These are phyloP conservation scores for Notarius quadriscutis DNA, from an alignment of 2,113 vertebrate genomes.

Conservation along the genomic window DNA sequence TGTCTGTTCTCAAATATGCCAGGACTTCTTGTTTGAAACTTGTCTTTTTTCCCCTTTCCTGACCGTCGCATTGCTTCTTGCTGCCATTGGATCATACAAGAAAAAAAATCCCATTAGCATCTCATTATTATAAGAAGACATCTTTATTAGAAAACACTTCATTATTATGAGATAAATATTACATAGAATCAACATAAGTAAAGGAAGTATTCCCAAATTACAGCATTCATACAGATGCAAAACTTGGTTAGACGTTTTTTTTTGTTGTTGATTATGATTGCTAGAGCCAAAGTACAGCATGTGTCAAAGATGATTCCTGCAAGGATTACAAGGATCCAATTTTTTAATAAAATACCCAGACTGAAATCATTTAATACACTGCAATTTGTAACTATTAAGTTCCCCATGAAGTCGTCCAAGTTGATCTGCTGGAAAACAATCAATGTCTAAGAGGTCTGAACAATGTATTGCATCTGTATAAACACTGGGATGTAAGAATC, in stretches of 20 bases:
- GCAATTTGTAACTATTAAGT: background rate
- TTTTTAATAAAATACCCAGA: background rate
- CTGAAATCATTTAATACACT: background rate
- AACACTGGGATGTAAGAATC: too few species aligned
- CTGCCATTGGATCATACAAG: slow-evolving; percentile 62
- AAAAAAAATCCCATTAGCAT: background rate
- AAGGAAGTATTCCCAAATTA: background rate
- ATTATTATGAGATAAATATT: background rate
- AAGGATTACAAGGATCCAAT: background rate
- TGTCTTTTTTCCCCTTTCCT: slow-evolving; percentile 67
- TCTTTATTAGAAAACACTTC: background rate
- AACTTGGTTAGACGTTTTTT: background rate
- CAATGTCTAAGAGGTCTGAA: too few species aligned
- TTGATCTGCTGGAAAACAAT: too few species aligned
- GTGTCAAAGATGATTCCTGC: background rate
- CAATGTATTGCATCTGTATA: too few species aligned
- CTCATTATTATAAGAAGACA: background rate
- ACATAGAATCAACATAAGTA: background rate
- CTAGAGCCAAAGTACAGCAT: background rate
- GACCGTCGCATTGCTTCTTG: slow-evolving; percentile 70
- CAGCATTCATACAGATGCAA: background rate
- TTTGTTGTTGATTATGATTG: background rate
- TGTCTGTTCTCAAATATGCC: slow-evolving; percentile 77
- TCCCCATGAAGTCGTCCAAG: background rate
- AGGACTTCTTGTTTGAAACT: slow-evolving; percentile 66